Evolutionary conservation across 2,888 invertebrate genomes (phyloP).

Genomic region (Heliconius hortense): DNA sequence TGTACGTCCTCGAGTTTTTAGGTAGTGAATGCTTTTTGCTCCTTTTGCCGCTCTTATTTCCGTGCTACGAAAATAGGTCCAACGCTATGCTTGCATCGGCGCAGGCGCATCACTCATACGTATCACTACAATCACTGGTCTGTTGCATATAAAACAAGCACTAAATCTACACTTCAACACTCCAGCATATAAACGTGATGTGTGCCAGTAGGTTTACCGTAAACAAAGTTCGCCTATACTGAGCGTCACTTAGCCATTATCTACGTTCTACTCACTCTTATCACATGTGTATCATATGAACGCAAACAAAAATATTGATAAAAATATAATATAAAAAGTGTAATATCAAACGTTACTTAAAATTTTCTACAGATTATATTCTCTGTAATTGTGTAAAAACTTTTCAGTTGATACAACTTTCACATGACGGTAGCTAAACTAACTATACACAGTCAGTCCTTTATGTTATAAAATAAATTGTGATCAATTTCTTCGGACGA

Average conservation of each 20-base stretch:
- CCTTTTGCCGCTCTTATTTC: conserved; percentile 82
- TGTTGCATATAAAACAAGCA: conserved; percentile 46
- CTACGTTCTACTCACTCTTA: conserved; percentile 40
- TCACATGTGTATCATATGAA: conserved; percentile 38
- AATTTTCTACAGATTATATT: neutral
- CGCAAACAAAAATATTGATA: conserved; percentile 12
- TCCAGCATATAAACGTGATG: conserved; percentile 39
- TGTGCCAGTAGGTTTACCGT: conserved; percentile 38
- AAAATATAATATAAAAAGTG: conserved; percentile 28
- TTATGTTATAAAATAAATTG: conserved; percentile 20
- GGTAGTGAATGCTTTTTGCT: conserved; percentile 75
- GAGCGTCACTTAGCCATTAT: conserved; percentile 42
- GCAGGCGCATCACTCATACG: conserved; percentile 75
- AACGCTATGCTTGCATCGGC: conserved; percentile 76
- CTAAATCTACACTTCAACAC: conserved; percentile 35
- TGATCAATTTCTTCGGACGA: conserved; percentile 1
- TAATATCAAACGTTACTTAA: conserved; percentile 16
- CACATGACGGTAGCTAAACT: neutral
- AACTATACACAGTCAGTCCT: neutral
- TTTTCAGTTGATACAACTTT: neutral
- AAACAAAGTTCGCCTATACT: conserved; percentile 40
- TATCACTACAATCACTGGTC: conserved; percentile 50
- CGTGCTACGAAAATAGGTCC: conserved; percentile 81
- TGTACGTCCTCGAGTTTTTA: conserved; percentile 77
- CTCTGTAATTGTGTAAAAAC: neutral